Evolutionary conservation across 2,797 vertebrate genomes (phyloP).

Genomic region (Bovichtus diacanthus): DNA sequence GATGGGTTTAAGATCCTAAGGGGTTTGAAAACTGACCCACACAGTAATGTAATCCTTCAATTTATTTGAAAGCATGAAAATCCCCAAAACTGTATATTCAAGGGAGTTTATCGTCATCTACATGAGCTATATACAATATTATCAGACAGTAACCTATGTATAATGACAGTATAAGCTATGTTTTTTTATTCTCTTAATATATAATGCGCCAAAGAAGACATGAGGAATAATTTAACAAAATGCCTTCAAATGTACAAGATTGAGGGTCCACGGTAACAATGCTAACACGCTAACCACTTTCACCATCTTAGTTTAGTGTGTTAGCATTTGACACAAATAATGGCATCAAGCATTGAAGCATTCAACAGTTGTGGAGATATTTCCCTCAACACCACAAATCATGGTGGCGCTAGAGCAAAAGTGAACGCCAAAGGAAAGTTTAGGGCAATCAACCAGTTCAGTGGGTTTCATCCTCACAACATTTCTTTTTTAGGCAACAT

Average conservation of each 20-base stretch:
- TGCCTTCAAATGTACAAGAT: not conserved
- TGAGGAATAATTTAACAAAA: not conserved
- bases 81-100: not conserved
- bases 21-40: not conserved
- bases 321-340: no score
- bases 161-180: no score
- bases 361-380: no score
- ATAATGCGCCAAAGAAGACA: not conserved
- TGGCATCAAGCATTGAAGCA: no score
- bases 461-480: not conserved
- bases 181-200: not conserved
- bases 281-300: not conserved
- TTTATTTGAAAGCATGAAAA: slow-evolving; percentile 7
- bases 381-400: no score
- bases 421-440: not conserved
- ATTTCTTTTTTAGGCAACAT: not conserved
- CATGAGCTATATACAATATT: not conserved
- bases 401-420: no score
- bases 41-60: not conserved
- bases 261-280: not conserved
- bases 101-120: not conserved
- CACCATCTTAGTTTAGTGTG: no score
- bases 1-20: not conserved
- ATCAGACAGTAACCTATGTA: not conserved
- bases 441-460: no score